These are phyloP conservation scores for Slavum lentiscoides DNA, from an alignment of 2,888 invertebrate species.

Conservation along the genomic window DNA sequence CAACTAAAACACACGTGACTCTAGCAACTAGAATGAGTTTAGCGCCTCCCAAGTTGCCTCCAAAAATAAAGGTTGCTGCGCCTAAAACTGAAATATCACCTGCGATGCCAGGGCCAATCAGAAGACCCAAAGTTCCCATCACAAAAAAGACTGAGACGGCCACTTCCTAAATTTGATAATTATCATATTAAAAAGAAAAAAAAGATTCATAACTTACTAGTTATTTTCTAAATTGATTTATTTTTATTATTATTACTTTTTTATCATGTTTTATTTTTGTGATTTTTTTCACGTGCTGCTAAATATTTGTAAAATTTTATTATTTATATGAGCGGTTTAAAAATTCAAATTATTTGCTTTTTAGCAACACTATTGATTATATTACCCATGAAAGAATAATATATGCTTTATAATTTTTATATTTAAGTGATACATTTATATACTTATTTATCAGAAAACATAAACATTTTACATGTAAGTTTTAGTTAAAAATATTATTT, in stretches of 20 bases:
- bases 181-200: slow-evolving; percentile 1
- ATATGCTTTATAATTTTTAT: slow-evolving; percentile 46
- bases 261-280: slow-evolving; percentile 47
- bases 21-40: slow-evolving; percentile 54
- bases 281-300: slow-evolving; percentile 37
- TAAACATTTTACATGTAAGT: slow-evolving; percentile 31
- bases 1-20: slow-evolving; percentile 46
- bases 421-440: slow-evolving; percentile 47
- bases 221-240: slow-evolving; percentile 45
- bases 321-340: slow-evolving; percentile 20
- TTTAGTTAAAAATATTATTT: slow-evolving; percentile 48
- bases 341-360: slow-evolving; percentile 35
- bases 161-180: slow-evolving; percentile 45
- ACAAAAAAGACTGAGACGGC: slow-evolving; percentile 52
- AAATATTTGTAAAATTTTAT: slow-evolving; percentile 28
- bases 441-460: slow-evolving; percentile 40
- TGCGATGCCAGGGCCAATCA: slow-evolving; percentile 47
- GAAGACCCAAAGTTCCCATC: slow-evolving; percentile 45
- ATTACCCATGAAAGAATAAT: slow-evolving; percentile 2
- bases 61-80: slow-evolving; percentile 45
- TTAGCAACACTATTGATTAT: slow-evolving; percentile 36
- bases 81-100: slow-evolving; percentile 31
- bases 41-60: slow-evolving; percentile 54
- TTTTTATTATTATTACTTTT: slow-evolving; percentile 21
- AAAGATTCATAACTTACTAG: slow-evolving; percentile 37